Conservation (phyloP, 2,113 vertebrate genomes). For the Micronycteris hirsuta region DNA sequence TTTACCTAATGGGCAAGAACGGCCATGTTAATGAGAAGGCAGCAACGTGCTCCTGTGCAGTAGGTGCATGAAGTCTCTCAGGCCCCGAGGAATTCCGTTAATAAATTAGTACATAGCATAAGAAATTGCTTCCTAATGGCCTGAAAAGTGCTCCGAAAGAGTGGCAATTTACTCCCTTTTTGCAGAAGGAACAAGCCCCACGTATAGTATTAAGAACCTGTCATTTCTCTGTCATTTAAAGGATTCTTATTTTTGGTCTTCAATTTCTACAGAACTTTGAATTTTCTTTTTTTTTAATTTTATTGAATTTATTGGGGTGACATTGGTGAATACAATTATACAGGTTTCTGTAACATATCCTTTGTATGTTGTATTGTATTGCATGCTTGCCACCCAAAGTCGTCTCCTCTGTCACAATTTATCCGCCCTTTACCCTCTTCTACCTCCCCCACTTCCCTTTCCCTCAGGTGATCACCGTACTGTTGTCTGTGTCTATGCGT, state of each 20-base stretch:
- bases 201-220: background rate
- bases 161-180: background rate
- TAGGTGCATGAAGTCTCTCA: background rate
- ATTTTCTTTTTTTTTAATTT: background rate
- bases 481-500: background rate
- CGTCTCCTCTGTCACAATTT: no score
- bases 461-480: no score
- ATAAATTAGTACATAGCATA: slow-evolving; percentile 14
- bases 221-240: background rate
- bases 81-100: slow-evolving; percentile 1
- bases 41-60: background rate
- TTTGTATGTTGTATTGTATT: no score
- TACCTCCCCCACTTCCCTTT: no score
- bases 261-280: background rate
- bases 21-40: background rate
- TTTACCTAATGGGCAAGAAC: background rate
- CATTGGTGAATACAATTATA: no score
- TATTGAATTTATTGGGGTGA: background rate
- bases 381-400: no score
- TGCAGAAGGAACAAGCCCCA: background rate
- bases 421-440: no score
- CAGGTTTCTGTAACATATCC: no score
- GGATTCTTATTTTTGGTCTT: slow-evolving; percentile 1
- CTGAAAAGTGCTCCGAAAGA: background rate
- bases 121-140: background rate